phyloP scores from a whole-genome alignment of 2,888 invertebrate species.

The Hypena proboscidalis region DNA sequence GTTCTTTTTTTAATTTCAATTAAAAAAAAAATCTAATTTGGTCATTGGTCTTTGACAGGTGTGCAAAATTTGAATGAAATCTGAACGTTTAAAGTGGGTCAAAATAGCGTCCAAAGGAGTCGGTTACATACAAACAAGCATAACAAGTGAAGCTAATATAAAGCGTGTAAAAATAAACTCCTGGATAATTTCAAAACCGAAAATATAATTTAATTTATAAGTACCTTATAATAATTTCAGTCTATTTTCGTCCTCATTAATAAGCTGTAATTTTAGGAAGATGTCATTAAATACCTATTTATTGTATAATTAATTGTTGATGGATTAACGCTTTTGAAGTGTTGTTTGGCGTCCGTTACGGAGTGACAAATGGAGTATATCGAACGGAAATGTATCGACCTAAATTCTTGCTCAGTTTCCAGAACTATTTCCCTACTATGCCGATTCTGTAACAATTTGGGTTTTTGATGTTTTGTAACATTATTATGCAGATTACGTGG shows the following conservation, averaged over 20 bases:
- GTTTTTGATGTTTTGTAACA: constrained; percentile 27
- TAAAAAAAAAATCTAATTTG: too few relatives aligned
- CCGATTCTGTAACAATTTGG: constrained; percentile 22
- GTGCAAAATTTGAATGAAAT: too few relatives aligned
- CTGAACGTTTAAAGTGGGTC: too few relatives aligned
- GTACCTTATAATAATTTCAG: too few relatives aligned
- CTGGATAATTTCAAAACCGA: too few relatives aligned
- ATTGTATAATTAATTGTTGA: constrained; percentile 26
- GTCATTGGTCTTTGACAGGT: too few relatives aligned
- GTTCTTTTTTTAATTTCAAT: too few relatives aligned
- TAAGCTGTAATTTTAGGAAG: constrained; percentile 4
- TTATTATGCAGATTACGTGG: constrained; percentile 14
- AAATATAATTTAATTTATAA: too few relatives aligned
- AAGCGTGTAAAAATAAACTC: too few relatives aligned
- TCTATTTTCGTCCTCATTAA: constrained; percentile 23
- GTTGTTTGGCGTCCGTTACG: constrained; percentile 17
- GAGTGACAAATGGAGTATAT: constrained; percentile 11
- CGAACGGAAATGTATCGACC: constrained; percentile 25
- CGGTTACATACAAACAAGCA: too few relatives aligned
- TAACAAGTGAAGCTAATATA: too few relatives aligned
- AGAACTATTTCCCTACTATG: constrained; percentile 18
- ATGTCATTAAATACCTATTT: constrained; percentile 20
- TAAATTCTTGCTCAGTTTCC: constrained; percentile 22
- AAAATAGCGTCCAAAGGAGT: background rate
- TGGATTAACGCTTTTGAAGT: constrained; percentile 26